Base-by-base conservation (phyloP, 2,113 vertebrate genomes). In the Protomyctophum bolini region DNA sequence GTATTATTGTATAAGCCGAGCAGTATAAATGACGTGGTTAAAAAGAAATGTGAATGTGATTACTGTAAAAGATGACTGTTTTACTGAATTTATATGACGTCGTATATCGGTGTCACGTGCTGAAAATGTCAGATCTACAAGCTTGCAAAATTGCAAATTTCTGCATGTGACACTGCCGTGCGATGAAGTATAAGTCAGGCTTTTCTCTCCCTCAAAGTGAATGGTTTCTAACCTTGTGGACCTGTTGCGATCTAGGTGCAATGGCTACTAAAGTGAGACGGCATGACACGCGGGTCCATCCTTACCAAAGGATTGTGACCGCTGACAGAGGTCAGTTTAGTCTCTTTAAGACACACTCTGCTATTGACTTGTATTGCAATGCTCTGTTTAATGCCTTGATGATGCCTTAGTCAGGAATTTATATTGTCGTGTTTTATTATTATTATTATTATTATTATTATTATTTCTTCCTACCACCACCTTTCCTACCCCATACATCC, bases 301-400 rank as follows among this genome's bases (percentile, higher is more conserved):
- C 94, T 94, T 94, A 94, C 94, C 94, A 94, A 94, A 94, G 94
- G 94, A 94, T 94, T 93, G 94, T 94, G 94, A 94, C 94, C 92
- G 80, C 93, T 92, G 94, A 94, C 92, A 92, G 94, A 94, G 94
- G 94, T 94, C 91, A 94, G 94, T 94, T 93, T 93, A 93, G 94
- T 90, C 87, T 87, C 84, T 56, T 41, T 58, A 83, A 89, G 88
- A 85, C 83, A 89, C 82, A 84, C 76, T 90, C 86, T 86, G 68
- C 75, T 87, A 76, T 88, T 86, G 83, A 88, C 78, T 90, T 87
- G 81, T 80, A 83, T 89, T 87, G 86, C 75, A 79, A 76, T 87
- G 83, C 84, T 82, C 76, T 82, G 54, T 80, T 84, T 41, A 41
- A 81, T 86, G 80, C 88, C 87, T 88, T 65, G 48, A 87, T 91